Evolutionary conservation across 2,113 vertebrate genomes (phyloP).

Genomic region (Monopterus albus): DNA sequence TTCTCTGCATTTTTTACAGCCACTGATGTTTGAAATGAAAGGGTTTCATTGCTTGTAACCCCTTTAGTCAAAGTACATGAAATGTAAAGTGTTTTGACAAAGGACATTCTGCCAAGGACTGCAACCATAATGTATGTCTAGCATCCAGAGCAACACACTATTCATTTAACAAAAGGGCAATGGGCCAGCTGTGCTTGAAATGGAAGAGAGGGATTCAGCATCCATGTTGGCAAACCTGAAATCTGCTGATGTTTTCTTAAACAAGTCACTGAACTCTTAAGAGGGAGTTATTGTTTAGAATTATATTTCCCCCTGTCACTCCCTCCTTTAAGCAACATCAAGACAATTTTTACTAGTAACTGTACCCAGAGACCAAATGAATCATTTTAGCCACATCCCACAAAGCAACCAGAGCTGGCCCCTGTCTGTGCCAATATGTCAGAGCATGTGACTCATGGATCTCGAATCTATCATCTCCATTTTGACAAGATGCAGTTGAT

Average conservation of each 20-base stretch:
- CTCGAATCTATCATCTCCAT: slow-evolving; percentile 47
- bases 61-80: slow-evolving; percentile 16
- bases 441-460: slow-evolving; percentile 53
- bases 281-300: slow-evolving; percentile 2
- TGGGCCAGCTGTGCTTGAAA: slow-evolving; percentile 37
- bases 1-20: slow-evolving; percentile 8
- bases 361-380: slow-evolving; percentile 7
- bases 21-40: slow-evolving; percentile 23
- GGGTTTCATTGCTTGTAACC: slow-evolving; percentile 25
- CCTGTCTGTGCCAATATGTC: slow-evolving; percentile 19
- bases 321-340: slow-evolving; percentile 17
- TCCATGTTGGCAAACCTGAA: slow-evolving; percentile 10
- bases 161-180: slow-evolving; percentile 13
- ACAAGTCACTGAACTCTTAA: slow-evolving; percentile 1
- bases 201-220: slow-evolving; percentile 24
- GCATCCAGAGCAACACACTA: slow-evolving; percentile 13
- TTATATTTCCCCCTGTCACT: neutral
- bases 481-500: slow-evolving; percentile 56
- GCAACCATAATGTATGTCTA: slow-evolving; percentile 27
- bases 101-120: slow-evolving; percentile 43
- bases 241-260: slow-evolving; percentile 22
- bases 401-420: slow-evolving; percentile 43
- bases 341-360: slow-evolving; percentile 3
- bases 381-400: slow-evolving; percentile 40
- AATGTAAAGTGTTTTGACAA: slow-evolving; percentile 36